phyloP scores from a whole-genome alignment of 2,888 invertebrate species.

The Rhodophaea formosa region DNA sequence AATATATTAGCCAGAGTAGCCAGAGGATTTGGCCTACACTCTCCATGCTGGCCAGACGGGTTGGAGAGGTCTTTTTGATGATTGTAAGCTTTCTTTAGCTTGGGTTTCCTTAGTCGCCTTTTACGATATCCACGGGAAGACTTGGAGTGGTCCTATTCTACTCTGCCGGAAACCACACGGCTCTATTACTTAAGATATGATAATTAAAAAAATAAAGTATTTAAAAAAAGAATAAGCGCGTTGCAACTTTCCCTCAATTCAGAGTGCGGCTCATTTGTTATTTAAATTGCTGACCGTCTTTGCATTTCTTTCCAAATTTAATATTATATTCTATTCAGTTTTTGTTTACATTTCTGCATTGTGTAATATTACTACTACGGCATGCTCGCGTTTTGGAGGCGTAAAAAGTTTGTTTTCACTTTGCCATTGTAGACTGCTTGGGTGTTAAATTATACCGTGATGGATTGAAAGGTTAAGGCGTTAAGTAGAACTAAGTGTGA shows the following conservation, averaged over 20 bases:
- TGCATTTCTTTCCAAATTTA: conserved; percentile 10
- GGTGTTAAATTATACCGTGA: neutral
- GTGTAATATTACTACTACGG: neutral
- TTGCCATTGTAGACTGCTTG: neutral
- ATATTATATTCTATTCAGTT: neutral
- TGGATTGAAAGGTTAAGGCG: neutral
- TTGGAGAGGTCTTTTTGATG: no score
- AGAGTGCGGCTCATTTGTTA: conserved; percentile 16
- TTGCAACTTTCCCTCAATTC: conserved; percentile 15
- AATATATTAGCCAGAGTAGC: no score
- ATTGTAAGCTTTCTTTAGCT: no score
- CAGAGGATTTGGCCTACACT: no score
- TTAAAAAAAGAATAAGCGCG: neutral
- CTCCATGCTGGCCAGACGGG: no score
- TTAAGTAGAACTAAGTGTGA: neutral
- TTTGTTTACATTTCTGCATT: conserved; percentile 2
- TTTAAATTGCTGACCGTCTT: conserved; percentile 12
- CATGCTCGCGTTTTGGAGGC: neutral
- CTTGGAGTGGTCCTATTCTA: no score
- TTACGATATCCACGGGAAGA: no score
- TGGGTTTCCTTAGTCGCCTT: no score
- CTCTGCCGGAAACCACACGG: no score
- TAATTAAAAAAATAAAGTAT: neutral
- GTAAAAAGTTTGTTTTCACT: neutral
- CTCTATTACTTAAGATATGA: no score